These are phyloP conservation scores for Campopleginae sp. DNA, from an alignment of 2,888 invertebrate species.

Conservation along the genomic window DNA sequence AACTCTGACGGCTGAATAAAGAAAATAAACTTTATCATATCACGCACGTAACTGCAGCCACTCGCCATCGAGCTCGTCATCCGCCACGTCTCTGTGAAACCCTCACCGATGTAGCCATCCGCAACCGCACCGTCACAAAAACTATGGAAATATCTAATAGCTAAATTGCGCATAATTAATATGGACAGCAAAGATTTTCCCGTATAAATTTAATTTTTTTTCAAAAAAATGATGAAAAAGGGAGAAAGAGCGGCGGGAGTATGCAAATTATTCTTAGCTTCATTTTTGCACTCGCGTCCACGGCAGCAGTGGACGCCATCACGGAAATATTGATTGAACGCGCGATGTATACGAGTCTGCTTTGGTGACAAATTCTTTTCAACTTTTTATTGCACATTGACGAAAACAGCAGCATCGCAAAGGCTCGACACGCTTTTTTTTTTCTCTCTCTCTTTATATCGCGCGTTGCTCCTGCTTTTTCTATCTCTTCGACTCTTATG, in stretches of 20 bases:
- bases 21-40: slow-evolving; percentile 76
- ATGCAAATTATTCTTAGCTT: slow-evolving; percentile 37
- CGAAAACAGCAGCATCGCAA: slow-evolving; percentile 72
- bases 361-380: slow-evolving; percentile 37
- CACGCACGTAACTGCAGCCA: neutral
- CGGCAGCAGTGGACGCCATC: slow-evolving; percentile 13
- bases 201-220: slow-evolving; percentile 32
- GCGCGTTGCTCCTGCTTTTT: slow-evolving; percentile 45
- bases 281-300: slow-evolving; percentile 20
- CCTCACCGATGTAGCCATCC: slow-evolving; percentile 20
- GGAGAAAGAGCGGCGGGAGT: slow-evolving; percentile 10
- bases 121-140: slow-evolving; percentile 45
- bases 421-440: slow-evolving; percentile 48
- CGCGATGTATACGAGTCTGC: slow-evolving; percentile 32
- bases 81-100: neutral
- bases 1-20: slow-evolving; percentile 69
- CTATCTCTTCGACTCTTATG: slow-evolving; percentile 49
- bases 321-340: slow-evolving; percentile 40
- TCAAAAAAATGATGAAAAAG: slow-evolving; percentile 10
- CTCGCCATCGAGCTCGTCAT: neutral
- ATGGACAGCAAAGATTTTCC: slow-evolving; percentile 10
- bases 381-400: slow-evolving; percentile 49
- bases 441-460: slow-evolving; percentile 41
- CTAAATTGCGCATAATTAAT: slow-evolving; percentile 44
- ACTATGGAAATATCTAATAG: slow-evolving; percentile 61